Evolutionary conservation across 2,888 invertebrate species (phyloP), one percentile per base, ranked within the genome.

Genomic region (Cynaeus angustus): DNA sequence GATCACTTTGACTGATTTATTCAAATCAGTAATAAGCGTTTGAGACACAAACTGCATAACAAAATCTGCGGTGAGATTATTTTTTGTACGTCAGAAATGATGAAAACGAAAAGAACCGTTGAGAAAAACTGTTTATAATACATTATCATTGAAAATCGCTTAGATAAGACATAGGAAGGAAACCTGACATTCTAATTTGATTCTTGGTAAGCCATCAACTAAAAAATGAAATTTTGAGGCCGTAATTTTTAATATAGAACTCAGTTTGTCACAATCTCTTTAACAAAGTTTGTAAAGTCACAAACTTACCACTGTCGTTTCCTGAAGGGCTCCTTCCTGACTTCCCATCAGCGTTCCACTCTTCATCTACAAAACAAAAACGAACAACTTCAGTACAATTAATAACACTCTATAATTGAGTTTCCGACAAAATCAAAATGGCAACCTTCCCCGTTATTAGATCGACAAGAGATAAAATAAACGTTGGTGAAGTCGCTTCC

Each of bases 271-370:
- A 37, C 13, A 56, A 43, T 30, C 30, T 33, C 16, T 9, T 16
- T 50, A 8, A 13, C 3, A 41, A 56, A 28, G 38, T 66, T 26
- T 8, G 12, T 41, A 45, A 46, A 46, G 16, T 46, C 4, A 1
- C 8, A 67, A 71, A 82, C 84, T 84, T 79, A 85, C 85, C 84
- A 73, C 84, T 82, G 70, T 85, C 85, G 76, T 79, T 84, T 71
- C 83, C 82, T 67, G 83, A 82, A 70, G 80, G 73, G 52, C 79
- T 80, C 72, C 85, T 81, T 70, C 85, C 84, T 41, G 83, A 82
- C 77, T 89, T 89, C 78, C 88, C 88, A 84, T 88, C 89, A 64
- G 88, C 85, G 83, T 87, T 88, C 89, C 89, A 89, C 85, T 89
- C 89, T 83, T 89, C 89, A 78, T 89, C 89, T 89, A 86, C 68